phyloP scores from a whole-genome alignment of 2,888 invertebrate species.

The Celastrina argiolus region DNA sequence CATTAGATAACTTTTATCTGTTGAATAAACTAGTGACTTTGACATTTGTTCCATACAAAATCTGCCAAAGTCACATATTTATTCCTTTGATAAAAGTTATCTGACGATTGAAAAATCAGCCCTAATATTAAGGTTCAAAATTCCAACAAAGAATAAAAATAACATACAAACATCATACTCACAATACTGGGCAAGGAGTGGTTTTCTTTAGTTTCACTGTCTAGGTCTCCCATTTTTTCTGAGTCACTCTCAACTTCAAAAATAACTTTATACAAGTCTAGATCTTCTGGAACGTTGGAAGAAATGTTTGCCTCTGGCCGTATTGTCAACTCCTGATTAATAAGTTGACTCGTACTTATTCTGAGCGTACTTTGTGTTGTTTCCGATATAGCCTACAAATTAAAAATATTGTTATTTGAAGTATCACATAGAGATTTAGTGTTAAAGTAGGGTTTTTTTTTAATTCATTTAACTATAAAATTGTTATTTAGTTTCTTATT shows the following conservation, averaged over 20 bases:
- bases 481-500: no score
- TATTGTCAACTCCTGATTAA: constrained; percentile 64
- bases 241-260: constrained; percentile 67
- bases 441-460: no score
- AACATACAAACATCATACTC: constrained; percentile 29
- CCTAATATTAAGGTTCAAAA: no score
- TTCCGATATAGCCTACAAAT: constrained; percentile 65
- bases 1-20: no score
- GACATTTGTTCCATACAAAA: no score
- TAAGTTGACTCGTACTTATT: constrained; percentile 60
- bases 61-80: no score
- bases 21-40: no score
- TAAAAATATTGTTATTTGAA: neutral
- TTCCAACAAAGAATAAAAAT: no score
- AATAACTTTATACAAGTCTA: constrained; percentile 66
- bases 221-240: constrained; percentile 59
- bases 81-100: no score
- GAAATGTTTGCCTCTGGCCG: constrained; percentile 69
- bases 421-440: no score
- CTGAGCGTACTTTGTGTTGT: constrained; percentile 58
- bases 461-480: no score
- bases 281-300: constrained; percentile 64
- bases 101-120: no score
- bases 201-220: constrained; percentile 48
- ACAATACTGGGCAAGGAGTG: constrained; percentile 51